phyloP scores from a whole-genome alignment of 23 tunicate species.

The Trididemnum miniatum region DNA sequence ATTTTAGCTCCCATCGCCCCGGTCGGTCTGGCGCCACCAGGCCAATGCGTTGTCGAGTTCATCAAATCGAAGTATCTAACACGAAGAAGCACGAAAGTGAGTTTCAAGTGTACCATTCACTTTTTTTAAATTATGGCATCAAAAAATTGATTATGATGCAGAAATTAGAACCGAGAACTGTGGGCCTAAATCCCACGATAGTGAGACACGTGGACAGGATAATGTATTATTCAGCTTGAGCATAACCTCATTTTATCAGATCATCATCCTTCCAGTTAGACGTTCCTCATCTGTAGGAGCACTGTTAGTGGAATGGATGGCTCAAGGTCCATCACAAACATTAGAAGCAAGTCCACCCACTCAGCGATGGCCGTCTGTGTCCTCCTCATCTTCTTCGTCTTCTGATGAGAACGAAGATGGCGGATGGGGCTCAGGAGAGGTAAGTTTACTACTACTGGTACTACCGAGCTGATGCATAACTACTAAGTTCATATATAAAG shows the following conservation, averaged over 20 bases:
- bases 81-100: constrained; percentile 83
- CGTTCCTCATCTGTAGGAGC: constrained; percentile 56
- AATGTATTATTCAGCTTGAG: too few species aligned
- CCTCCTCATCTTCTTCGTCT: constrained; percentile 22
- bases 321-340: neutral
- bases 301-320: constrained; percentile 58
- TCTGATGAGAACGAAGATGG: neutral
- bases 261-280: constrained; percentile 45
- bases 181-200: too few species aligned
- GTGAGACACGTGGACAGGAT: too few species aligned
- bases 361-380: neutral
- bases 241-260: too few species aligned
- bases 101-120: too few species aligned
- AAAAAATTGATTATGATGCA: too few species aligned
- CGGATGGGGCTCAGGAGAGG: constrained; percentile 41
- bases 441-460: too few species aligned
- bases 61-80: constrained; percentile 69
- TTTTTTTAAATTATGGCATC: too few species aligned
- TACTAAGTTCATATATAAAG: too few species aligned
- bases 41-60: constrained; percentile 81
- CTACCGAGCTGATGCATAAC: too few species aligned
- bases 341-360: neutral
- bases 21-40: constrained; percentile 61
- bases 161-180: too few species aligned
- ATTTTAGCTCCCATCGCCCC: constrained; percentile 62